A percentile compares a stretch with the other conserved stretches of the same genome.
These are phyloP conservation scores for Athripsodes cinereus DNA, from an alignment of 2,888 invertebrate species.

Conservation along the genomic window DNA sequence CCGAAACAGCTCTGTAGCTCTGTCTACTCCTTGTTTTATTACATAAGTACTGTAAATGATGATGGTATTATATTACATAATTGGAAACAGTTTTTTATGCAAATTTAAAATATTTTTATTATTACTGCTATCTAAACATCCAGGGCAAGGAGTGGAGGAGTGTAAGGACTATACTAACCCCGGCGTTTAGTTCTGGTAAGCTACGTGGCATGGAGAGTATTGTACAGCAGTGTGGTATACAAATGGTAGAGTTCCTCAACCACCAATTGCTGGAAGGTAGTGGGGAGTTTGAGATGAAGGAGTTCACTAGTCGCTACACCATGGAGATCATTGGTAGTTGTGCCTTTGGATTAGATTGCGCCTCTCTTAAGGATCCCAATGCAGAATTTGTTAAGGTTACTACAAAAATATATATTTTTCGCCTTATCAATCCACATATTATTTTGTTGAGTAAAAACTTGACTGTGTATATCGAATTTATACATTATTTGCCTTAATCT, in stretches of 20 bases:
- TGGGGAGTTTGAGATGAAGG: slow-evolving; percentile 48
- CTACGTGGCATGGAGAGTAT: slow-evolving; percentile 47
- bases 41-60: too few relatives aligned
- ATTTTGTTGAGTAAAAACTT: too few relatives aligned
- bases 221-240: slow-evolving; percentile 41
- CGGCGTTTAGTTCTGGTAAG: slow-evolving; percentile 50
- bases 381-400: slow-evolving; percentile 47
- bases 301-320: slow-evolving; percentile 49
- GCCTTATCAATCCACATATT: too few relatives aligned
- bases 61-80: too few relatives aligned
- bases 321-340: slow-evolving; percentile 52
- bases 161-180: slow-evolving; percentile 48
- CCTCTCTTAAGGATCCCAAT: slow-evolving; percentile 44
- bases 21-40: too few relatives aligned
- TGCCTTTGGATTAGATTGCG: slow-evolving; percentile 51
- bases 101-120: too few relatives aligned
- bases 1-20: too few relatives aligned
- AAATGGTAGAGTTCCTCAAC: slow-evolving; percentile 38
- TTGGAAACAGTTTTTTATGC: too few relatives aligned
- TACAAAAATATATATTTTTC: background rate
- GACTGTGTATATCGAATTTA: too few relatives aligned
- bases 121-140: too few relatives aligned
- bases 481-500: too few relatives aligned
- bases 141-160: slow-evolving; percentile 50
- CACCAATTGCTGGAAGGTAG: slow-evolving; percentile 19